phyloP scores from a whole-genome alignment of 2,888 invertebrate species.

The Dastarcus helophoroides region DNA sequence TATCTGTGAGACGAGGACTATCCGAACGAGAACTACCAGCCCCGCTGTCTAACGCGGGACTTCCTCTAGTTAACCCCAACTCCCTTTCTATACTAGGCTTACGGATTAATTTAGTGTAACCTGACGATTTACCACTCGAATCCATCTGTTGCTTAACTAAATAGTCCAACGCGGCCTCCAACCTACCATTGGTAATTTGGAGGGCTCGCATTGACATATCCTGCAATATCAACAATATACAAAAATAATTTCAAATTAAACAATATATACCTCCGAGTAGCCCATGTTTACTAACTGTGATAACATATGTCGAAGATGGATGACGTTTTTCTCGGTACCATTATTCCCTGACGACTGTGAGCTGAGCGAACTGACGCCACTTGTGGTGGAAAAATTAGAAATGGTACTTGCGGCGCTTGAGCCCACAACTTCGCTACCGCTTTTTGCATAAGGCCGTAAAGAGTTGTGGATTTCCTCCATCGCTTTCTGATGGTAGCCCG shows the following conservation, averaged over 20 bases:
- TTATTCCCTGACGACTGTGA: slow-evolving; percentile 38
- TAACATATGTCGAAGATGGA: slow-evolving; percentile 51
- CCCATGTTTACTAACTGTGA: slow-evolving; percentile 59
- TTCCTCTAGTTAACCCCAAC: slow-evolving; percentile 62
- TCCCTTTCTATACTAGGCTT: slow-evolving; percentile 85
- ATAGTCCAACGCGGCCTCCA: slow-evolving; percentile 59
- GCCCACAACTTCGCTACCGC: slow-evolving; percentile 45
- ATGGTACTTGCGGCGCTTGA: slow-evolving; percentile 66
- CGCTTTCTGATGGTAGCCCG: slow-evolving; percentile 79
- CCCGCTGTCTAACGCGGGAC: slow-evolving; percentile 79
- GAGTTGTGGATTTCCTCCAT: slow-evolving; percentile 79
- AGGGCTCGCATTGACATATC: slow-evolving; percentile 58
- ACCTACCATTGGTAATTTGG: slow-evolving; percentile 56
- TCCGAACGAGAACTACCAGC: slow-evolving; percentile 84
- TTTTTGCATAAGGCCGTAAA: slow-evolving; percentile 66
- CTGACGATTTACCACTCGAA: slow-evolving; percentile 44
- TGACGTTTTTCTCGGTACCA: slow-evolving; percentile 49
- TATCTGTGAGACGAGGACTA: slow-evolving; percentile 63
- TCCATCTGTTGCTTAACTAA: slow-evolving; percentile 52
- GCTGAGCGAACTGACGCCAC: slow-evolving; percentile 49
- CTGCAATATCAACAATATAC: too few species aligned
- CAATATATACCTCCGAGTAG: slow-evolving; percentile 55
- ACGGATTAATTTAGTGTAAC: slow-evolving; percentile 60
- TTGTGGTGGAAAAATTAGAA: slow-evolving; percentile 49
- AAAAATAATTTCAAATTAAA: slow-evolving; percentile 3